These are phyloP conservation scores for Gopherus evgoodei DNA, from an alignment of 2,113 vertebrate genomes.

Conservation along the genomic window DNA sequence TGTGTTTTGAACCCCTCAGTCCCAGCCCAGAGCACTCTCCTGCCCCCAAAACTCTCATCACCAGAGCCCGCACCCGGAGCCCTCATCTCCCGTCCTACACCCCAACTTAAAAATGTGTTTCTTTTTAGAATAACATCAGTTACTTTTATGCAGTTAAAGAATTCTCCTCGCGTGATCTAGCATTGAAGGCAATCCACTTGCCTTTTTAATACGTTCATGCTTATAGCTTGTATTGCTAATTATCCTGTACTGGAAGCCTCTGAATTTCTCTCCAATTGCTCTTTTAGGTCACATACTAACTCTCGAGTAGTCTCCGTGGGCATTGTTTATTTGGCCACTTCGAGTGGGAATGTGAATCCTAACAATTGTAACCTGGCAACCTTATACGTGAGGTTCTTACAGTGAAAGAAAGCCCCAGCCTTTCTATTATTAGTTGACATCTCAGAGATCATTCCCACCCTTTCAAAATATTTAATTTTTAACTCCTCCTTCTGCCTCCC, in stretches of 20 bases:
- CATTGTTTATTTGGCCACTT: background rate
- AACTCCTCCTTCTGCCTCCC: background rate
- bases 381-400: background rate
- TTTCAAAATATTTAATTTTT: constrained; percentile 24
- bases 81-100: too few relatives aligned
- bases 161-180: background rate
- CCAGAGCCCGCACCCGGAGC: too few relatives aligned
- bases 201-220: constrained; percentile 25
- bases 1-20: too few relatives aligned
- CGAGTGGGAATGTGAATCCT: background rate
- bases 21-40: too few relatives aligned
- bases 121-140: constrained; percentile 11
- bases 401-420: background rate
- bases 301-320: constrained; percentile 38
- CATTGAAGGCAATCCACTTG: background rate
- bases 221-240: constrained; percentile 51
- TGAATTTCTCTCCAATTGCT: constrained; percentile 17
- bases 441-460: constrained; percentile 15
- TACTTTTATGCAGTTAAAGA: constrained; percentile 11
- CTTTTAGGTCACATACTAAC: constrained; percentile 26
- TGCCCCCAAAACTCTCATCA: too few relatives aligned
- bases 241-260: constrained; percentile 45
- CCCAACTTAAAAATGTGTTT: background rate
- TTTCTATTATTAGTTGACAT: constrained; percentile 18
- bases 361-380: constrained; percentile 55